A percentile compares a stretch with the other conserved stretches of the same genome.
Evolutionary conservation across 2,797 vertebrate species (phyloP).

Genomic region (Pitangus sulphuratus): DNA sequence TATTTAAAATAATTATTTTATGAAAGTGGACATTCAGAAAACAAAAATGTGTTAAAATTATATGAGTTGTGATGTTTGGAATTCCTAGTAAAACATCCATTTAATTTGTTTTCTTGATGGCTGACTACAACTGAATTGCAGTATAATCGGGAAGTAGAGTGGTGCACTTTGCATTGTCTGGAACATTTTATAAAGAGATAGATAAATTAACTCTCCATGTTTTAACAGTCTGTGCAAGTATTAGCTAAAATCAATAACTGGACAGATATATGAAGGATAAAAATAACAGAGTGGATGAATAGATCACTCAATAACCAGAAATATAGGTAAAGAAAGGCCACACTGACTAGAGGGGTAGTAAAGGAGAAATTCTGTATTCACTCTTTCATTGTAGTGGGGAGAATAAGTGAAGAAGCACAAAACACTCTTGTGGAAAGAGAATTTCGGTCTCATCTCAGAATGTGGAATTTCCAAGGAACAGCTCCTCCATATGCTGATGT

Average conservation of each 20-base stretch:
- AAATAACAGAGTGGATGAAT: not conserved
- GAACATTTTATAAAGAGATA: not conserved
- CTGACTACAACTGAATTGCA: not conserved
- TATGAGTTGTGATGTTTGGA: not conserved
- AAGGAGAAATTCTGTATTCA: not conserved
- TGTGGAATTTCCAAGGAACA: not conserved
- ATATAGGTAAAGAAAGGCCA: not conserved
- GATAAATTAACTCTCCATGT: constrained; percentile 9
- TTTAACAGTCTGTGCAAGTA: constrained; percentile 18
- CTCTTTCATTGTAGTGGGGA: not conserved
- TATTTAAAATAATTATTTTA: not conserved
- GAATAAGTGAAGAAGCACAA: not conserved
- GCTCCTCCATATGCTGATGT: rapidly evolving
- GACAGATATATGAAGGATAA: constrained; percentile 3
- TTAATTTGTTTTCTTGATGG: not conserved
- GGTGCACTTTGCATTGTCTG: not conserved
- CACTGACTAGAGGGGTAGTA: not conserved
- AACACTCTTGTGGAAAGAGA: not conserved
- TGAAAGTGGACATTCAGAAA: not conserved
- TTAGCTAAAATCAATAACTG: constrained; percentile 49
- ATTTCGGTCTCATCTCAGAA: not conserved
- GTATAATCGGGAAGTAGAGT: not conserved
- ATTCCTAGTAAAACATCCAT: not conserved
- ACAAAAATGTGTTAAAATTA: not conserved
- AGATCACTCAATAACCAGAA: not conserved